Base-by-base conservation (phyloP, 2,113 vertebrate species). In the Gymnarchus niloticus region DNA sequence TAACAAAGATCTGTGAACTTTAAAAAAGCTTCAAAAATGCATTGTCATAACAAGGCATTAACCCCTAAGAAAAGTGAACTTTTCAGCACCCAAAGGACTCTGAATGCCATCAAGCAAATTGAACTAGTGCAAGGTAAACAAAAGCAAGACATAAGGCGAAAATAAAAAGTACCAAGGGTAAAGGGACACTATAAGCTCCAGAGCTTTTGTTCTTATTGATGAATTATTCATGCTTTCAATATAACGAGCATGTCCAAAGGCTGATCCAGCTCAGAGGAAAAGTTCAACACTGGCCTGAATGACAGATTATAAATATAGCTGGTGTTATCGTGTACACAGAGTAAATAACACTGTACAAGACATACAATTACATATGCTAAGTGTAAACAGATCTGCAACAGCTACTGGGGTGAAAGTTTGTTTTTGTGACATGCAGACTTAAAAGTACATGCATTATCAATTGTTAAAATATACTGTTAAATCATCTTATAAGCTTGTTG, bases 141-240 rank as follows among this genome's bases (percentile, higher is more conserved):
- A 25, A 83, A 46, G 10, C 9, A 41, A 14, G 82, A 51, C 19
- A 19, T 25, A 37, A 48, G 8, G 28, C 28, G 52, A n/a, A 28
- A 23, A 48, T 9, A 51, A 84, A 51, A 41, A 49, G n/a, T 21
- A 84, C 12, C 46, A 56, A n/a, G 61, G 56, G 82, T 10, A 83
- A 83, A 83, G 17, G 56, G 56, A 59, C 82, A 83, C 37, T 57
- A n/a, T 21, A 28, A 14, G 25, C 48, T 28, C 49, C 49, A 51
- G 61, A 52, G 49, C 59, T 51, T 48, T 41, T 33, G n/a, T 84
- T 51, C 28, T 73, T 56, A 77, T 69, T 85, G 51, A 41, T 73
- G 56, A 83, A 83, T 83, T 83, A 83, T 83, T 83, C 82, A 83
- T 9, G 12, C 33, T 54, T 44, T 1, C 59, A 21, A 59, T 83